Conservation (phyloP, 2,888 invertebrate species). For the Shargacucullia verbasci region DNA sequence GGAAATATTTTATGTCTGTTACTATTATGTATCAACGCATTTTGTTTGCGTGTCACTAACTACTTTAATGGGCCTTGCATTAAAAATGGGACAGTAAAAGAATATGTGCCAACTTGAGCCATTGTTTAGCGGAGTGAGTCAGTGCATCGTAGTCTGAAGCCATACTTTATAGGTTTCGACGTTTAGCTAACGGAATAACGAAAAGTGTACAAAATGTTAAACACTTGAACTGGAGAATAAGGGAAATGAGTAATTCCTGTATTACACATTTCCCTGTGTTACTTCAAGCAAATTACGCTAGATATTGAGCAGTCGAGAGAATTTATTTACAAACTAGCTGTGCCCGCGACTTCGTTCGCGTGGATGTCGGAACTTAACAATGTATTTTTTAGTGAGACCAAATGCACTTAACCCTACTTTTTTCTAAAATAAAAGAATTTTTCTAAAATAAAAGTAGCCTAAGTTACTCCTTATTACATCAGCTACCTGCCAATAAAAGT, state of each 20-base stretch:
- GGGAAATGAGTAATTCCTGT: slow-evolving; percentile 6
- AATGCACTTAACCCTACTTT: too few relatives aligned
- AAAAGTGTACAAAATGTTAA: too few relatives aligned
- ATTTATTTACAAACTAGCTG: slow-evolving; percentile 8
- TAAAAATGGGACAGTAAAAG: slow-evolving; percentile 9
- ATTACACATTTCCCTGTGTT: slow-evolving; percentile 29
- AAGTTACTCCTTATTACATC: too few relatives aligned
- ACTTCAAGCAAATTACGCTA: slow-evolving; percentile 8
- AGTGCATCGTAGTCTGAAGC: not conserved
- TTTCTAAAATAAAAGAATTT: too few relatives aligned
- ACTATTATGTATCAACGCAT: not conserved
- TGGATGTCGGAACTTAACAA: too few relatives aligned
- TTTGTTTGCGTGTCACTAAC: slow-evolving; percentile 5
- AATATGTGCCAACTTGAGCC: slow-evolving; percentile 8
- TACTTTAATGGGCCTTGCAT: slow-evolving; percentile 4
- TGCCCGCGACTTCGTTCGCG: slow-evolving; percentile 1
- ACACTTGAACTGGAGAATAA: too few relatives aligned
- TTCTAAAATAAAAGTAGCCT: too few relatives aligned
- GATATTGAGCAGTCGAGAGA: slow-evolving; percentile 11
- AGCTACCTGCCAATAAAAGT: too few relatives aligned
- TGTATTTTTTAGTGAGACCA: too few relatives aligned
- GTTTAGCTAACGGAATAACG: too few relatives aligned
- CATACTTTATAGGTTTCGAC: too few relatives aligned
- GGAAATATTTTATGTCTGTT: slow-evolving; percentile 1
- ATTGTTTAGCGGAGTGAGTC: slow-evolving; percentile 29